Conservation (phyloP, 53 echinoderm and acorn worm genomes). For the Echinarachnius parma region DNA sequence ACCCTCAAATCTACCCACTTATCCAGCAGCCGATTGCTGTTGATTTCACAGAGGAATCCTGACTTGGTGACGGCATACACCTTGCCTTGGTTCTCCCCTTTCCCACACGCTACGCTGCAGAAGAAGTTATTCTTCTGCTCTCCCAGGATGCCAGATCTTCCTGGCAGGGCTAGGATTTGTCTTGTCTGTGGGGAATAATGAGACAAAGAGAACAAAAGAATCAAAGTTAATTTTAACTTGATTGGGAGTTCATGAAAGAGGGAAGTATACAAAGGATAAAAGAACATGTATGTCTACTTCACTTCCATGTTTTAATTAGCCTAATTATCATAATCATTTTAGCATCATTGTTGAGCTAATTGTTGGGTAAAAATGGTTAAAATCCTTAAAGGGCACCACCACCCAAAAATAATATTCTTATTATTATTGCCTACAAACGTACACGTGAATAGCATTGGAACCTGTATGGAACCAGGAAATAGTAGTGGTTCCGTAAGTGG, state of each 20-base stretch:
- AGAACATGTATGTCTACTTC: too few relatives aligned
- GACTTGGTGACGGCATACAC: slow-evolving; percentile 89
- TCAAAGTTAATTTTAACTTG: too few relatives aligned
- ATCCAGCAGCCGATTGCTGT: slow-evolving; percentile 82
- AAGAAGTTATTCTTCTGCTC: slow-evolving; percentile 98
- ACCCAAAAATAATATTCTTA: too few relatives aligned
- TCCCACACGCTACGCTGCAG: slow-evolving; percentile 79
- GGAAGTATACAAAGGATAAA: neutral
- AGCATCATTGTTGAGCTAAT: too few relatives aligned
- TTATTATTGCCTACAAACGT: too few relatives aligned
- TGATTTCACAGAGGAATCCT: slow-evolving; percentile 88
- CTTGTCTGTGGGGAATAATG: slow-evolving; percentile 83
- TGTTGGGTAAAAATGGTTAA: too few relatives aligned
- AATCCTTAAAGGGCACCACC: too few relatives aligned
- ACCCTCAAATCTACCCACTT: slow-evolving; percentile 99
- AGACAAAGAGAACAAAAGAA: neutral
- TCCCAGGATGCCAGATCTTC: slow-evolving; percentile 87
- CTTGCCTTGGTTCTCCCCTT: slow-evolving; percentile 64
- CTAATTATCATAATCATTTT: too few relatives aligned
- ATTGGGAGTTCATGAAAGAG: neutral
- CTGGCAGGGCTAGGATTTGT: slow-evolving; percentile 71
- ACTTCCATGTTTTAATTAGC: too few relatives aligned
- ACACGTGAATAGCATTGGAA: too few relatives aligned
- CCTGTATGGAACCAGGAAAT: too few relatives aligned
- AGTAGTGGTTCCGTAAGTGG: too few relatives aligned